Evolutionary conservation across 1,140 invertebrate species (phyloP).

Genomic region (Trachymyrmex cornetzi): DNA sequence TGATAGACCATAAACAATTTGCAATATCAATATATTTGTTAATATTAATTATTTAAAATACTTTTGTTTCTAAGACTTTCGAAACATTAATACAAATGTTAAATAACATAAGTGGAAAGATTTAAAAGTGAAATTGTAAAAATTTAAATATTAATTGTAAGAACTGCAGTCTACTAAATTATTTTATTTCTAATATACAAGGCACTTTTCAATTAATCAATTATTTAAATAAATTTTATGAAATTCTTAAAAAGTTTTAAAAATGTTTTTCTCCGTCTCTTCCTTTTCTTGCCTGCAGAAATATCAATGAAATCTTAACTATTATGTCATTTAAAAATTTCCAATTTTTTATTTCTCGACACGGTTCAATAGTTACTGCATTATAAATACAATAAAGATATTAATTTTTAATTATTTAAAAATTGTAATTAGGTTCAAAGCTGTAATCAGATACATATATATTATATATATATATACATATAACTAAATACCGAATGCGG

Average conservation of each 20-base stretch:
- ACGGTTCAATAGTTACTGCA: neutral
- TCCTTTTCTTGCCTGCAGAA: neutral
- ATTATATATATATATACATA: neutral
- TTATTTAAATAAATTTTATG: neutral
- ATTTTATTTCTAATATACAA: neutral
- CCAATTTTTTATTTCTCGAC: neutral
- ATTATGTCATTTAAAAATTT: neutral
- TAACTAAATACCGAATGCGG: slow-evolving; percentile 11
- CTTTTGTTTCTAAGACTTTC: neutral
- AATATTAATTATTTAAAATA: neutral
- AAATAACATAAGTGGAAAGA: neutral
- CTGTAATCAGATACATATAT: neutral
- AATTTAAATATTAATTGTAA: neutral
- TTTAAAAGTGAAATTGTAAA: neutral
- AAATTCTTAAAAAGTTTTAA: neutral
- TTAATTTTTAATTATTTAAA: neutral
- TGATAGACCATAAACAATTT: neutral
- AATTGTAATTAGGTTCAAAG: neutral
- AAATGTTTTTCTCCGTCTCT: neutral
- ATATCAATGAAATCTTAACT: neutral
- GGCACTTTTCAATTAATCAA: neutral
- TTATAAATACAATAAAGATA: neutral
- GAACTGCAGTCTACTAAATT: neutral
- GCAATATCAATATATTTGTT: neutral
- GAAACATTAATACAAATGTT: neutral